A percentile compares a stretch with the other conserved stretches of the same genome.
Conservation (phyloP, 1,140 invertebrate species). For the Bombus polaris region DNA sequence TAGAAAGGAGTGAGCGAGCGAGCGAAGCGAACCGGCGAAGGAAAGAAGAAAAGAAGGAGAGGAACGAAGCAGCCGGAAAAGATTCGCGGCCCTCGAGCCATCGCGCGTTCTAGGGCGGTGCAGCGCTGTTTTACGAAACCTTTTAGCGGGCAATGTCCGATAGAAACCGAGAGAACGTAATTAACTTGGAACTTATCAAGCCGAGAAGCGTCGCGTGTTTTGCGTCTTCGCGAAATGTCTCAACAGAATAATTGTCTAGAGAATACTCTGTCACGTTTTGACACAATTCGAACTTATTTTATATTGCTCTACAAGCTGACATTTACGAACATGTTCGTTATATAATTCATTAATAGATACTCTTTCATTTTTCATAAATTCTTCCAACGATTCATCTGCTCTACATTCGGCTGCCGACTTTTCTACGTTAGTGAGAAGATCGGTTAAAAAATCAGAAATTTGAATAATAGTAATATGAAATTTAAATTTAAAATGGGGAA, state of each 20-base stretch:
- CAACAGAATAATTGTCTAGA: neutral
- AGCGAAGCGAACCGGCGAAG: slow-evolving; percentile 40
- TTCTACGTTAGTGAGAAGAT: neutral
- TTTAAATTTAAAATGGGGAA: neutral
- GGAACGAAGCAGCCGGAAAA: slow-evolving; percentile 61
- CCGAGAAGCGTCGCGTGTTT: neutral
- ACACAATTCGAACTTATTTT: neutral
- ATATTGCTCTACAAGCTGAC: neutral
- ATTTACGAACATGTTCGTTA: neutral
- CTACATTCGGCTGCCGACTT: neutral
- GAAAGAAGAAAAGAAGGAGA: slow-evolving; percentile 43
- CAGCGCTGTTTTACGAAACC: slow-evolving; percentile 37
- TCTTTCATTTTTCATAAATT: neutral
- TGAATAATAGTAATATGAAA: neutral
- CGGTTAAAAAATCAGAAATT: neutral
- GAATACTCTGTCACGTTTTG: neutral
- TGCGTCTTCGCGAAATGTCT: neutral
- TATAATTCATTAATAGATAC: slow-evolving; percentile 7
- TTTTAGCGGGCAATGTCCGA: slow-evolving; percentile 16
- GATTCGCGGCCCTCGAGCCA: slow-evolving; percentile 12
- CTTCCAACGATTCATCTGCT: neutral
- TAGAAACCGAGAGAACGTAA: slow-evolving; percentile 10
- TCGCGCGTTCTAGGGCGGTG: slow-evolving; percentile 25
- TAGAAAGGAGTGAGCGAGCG: slow-evolving; percentile 46
- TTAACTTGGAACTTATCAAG: slow-evolving; percentile 24